Evolutionary conservation across 1,140 invertebrate genomes (phyloP), one percentile per base, ranked within the genome.

Genomic region (Drosophila grimshawi): DNA sequence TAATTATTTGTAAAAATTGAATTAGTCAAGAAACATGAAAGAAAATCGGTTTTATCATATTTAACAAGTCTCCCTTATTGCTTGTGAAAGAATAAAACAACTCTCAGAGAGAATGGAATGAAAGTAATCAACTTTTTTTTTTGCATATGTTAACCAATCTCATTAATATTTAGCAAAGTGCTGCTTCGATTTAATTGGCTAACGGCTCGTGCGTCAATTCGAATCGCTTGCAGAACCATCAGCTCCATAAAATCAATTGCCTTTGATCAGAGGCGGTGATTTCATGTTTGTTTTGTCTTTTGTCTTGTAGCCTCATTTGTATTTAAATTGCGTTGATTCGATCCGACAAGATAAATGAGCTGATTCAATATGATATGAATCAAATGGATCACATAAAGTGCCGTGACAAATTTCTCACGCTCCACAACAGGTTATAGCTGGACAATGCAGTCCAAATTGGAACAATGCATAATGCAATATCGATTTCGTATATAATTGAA

Each of bases 321-420:
- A 60, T 71, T 57, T 65, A 52, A 89, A 80, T 88, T 68, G 80
- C 35, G 29, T 32, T 49, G 63, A 80, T 19, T 19, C 19, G 19
- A 19, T 19, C 19, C 19, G 19, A 19, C 19, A 19, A 19, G 0
- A 19, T 19, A 89, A 80, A 83, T 68, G 80, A 32, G 29, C 29
- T 49, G 63, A 80, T 80, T 85, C 60, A 89, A 68, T 71, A 51
- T 67, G 73, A 86, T 49, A 19, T 19, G 19, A 19, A 19, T 19
- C 19, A 86, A 83, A 89, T 83, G 80, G 73, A 76, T 86, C 77
- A 73, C 61, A 77, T 62, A 59, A 71, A 71, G 59, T 67, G 53
- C 41, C 49, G 19, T 33, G 64, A 62, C 64, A 53, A 57, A 78
- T 83, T 88, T 88, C 85, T 88, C 83, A 89, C 83, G 85, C 66